Conservation (phyloP, 2,113 vertebrate species). For the Microcebus tavaratra region DNA sequence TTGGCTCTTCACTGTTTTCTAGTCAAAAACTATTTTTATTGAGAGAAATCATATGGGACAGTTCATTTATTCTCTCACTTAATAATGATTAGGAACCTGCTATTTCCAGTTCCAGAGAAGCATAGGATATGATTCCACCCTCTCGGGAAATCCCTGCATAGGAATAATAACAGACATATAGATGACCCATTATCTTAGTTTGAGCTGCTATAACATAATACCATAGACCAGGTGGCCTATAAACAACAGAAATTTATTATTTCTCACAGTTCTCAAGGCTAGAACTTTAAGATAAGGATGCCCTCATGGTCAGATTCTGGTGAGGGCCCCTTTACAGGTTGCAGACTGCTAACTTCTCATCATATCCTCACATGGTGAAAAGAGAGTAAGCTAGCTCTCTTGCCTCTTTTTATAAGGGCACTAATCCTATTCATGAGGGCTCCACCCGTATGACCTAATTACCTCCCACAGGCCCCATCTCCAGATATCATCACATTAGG, state of each 20-base stretch:
- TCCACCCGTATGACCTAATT: neutral
- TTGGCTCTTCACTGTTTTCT: neutral
- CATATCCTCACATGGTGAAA: neutral
- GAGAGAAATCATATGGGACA: neutral
- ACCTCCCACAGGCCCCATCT: neutral
- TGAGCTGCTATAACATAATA: neutral
- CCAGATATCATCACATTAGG: neutral
- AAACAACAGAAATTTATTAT: neutral
- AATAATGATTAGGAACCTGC: neutral
- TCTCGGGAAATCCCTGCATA: neutral
- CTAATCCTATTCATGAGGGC: neutral
- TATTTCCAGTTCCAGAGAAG: conserved; percentile 9
- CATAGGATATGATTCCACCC: neutral
- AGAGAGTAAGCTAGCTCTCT: neutral
- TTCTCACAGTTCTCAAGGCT: neutral
- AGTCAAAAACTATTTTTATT: neutral
- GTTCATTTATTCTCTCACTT: neutral
- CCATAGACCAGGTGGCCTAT: neutral
- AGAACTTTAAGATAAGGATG: neutral
- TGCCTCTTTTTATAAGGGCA: neutral
- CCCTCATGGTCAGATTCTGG: neutral
- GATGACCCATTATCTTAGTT: neutral
- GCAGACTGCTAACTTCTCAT: neutral
- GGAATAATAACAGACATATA: neutral
- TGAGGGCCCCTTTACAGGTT: neutral